A percentile compares a stretch with the other conserved stretches of the same genome.
Conservation (phyloP, 2,888 invertebrate genomes). For the Crocallis elinguaria region DNA sequence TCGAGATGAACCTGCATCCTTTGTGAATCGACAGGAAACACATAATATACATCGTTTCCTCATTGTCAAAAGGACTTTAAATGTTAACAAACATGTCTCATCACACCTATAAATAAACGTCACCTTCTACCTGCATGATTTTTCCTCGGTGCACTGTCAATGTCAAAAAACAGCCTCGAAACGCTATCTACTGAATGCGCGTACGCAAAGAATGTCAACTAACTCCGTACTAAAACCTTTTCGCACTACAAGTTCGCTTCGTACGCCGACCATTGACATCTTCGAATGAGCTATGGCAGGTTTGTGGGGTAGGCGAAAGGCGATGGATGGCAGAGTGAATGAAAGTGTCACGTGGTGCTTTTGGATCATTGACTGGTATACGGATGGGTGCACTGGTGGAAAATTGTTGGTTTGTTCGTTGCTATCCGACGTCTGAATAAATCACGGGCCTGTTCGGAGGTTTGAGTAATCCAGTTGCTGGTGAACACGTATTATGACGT, state of each 20-base stretch:
- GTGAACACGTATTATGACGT: not conserved
- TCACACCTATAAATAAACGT: constrained; percentile 26
- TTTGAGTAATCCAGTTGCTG: not conserved
- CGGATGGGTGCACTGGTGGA: constrained; percentile 50
- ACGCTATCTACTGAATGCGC: constrained; percentile 20
- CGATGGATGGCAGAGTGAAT: constrained; percentile 29
- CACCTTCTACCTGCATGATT: constrained; percentile 22
- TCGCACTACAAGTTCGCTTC: constrained; percentile 8
- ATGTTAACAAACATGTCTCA: constrained; percentile 2
- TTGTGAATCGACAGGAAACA: not conserved
- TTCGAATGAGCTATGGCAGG: not conserved
- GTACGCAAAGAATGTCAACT: constrained; percentile 27
- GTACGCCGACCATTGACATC: constrained; percentile 8
- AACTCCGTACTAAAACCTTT: constrained; percentile 11
- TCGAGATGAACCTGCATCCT: too few relatives aligned
- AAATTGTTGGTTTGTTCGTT: constrained; percentile 42
- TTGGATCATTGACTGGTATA: constrained; percentile 55
- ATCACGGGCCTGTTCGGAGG: constrained; percentile 1
- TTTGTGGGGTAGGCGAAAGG: constrained; percentile 13
- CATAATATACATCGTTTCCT: not conserved
- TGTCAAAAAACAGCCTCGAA: constrained; percentile 53
- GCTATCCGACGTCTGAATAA: constrained; percentile 22
- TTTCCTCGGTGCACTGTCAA: constrained; percentile 49
- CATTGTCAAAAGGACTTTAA: not conserved
- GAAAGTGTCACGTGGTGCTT: constrained; percentile 48